These are phyloP conservation scores for Bucorvus abyssinicus DNA, from an alignment of 2,797 vertebrate species.

Conservation along the genomic window DNA sequence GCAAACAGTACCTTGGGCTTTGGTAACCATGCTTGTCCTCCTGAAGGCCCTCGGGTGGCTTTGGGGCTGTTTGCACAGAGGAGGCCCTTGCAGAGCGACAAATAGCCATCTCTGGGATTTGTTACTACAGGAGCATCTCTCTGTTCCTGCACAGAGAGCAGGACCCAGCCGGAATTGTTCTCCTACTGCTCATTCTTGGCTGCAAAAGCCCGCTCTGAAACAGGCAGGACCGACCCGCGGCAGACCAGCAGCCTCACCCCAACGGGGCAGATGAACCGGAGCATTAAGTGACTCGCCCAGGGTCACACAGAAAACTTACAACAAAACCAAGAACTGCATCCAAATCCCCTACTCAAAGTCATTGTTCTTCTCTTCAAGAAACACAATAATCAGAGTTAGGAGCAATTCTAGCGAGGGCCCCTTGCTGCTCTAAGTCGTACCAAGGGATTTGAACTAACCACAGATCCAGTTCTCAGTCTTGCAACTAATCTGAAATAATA, in stretches of 20 bases:
- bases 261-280: not conserved
- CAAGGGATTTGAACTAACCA: not conserved
- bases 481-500: not conserved
- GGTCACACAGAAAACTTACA: not conserved
- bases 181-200: not conserved
- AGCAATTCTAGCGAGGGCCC: not conserved
- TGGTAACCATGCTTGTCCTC: not conserved
- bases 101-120: not conserved
- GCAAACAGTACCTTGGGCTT: not conserved
- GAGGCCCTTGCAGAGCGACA: accelerated
- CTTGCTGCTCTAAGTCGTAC: not conserved
- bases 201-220: not conserved
- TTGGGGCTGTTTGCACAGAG: not conserved
- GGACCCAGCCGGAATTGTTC: not conserved
- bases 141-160: not conserved
- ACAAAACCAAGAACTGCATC: not conserved
- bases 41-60: accelerated
- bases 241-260: not conserved
- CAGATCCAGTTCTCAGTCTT: not conserved
- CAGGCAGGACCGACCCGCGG: accelerated
- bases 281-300: not conserved
- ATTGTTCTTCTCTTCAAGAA: not conserved
- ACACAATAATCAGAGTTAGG: not conserved
- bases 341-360: not conserved
- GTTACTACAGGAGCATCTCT: not conserved